Conservation (phyloP, 2,113 vertebrate genomes). For the Meleagris gallopavo region DNA sequence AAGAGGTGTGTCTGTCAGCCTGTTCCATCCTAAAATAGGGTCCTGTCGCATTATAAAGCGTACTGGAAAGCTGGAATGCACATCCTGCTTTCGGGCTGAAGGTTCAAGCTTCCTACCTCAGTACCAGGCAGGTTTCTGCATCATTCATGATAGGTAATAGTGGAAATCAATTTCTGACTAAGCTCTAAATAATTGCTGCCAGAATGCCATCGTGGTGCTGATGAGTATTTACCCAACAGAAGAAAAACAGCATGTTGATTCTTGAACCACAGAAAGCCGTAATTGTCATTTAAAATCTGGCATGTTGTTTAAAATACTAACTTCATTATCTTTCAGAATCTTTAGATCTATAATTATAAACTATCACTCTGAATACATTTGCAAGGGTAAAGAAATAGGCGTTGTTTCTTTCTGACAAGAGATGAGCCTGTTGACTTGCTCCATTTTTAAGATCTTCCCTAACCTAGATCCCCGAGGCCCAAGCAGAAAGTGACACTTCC, state of each 20-base stretch:
- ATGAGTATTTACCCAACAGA: constrained; percentile 67
- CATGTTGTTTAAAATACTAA: constrained; percentile 62
- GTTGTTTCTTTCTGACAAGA: neutral
- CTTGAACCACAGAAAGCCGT: constrained; percentile 40
- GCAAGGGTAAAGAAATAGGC: constrained; percentile 31
- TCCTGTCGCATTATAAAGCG: neutral
- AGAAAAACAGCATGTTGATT: constrained; percentile 44
- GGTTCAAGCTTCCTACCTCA: neutral
- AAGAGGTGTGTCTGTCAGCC: neutral
- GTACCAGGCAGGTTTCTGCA: constrained; percentile 18
- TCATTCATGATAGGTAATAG: neutral
- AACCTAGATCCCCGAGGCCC: neutral
- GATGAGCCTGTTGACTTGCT: neutral
- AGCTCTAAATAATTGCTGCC: constrained; percentile 42
- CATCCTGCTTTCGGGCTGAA: neutral
- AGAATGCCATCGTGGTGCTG: constrained; percentile 27
- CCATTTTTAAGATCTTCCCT: constrained; percentile 28
- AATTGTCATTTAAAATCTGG: constrained; percentile 65
- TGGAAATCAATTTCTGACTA: constrained; percentile 1
- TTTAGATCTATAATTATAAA: constrained; percentile 49
- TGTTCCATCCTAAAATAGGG: neutral
- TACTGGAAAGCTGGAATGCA: neutral
- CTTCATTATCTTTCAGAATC: constrained; percentile 58
- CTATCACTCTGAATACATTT: constrained; percentile 53
- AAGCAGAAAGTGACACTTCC: neutral